Evolutionary conservation across 2,797 vertebrate genomes (phyloP).

Genomic region (Lithobates sylvaticus): DNA sequence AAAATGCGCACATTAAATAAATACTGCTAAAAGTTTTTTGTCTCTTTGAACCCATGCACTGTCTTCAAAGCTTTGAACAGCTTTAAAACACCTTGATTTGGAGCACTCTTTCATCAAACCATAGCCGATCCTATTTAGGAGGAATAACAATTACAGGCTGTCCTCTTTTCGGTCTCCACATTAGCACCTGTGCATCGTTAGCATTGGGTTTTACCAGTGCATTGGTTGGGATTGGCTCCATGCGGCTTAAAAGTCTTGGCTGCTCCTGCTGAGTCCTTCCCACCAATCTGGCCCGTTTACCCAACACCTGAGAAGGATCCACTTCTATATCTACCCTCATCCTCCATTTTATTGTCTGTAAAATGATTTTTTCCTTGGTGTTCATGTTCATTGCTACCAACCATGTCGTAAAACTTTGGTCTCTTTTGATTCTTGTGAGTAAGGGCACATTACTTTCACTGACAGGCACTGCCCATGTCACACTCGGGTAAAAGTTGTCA

Average conservation of each 20-base stretch:
- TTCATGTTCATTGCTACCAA: constrained; percentile 94
- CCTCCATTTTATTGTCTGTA: constrained; percentile 98
- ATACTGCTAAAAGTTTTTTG: constrained; percentile 35
- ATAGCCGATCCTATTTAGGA: constrained; percentile 83
- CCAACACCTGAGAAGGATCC: constrained; percentile 89
- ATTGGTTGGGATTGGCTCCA: constrained; percentile 94
- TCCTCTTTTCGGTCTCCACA: constrained; percentile 96
- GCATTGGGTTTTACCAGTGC: constrained; percentile 96
- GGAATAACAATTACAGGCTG: constrained; percentile 93
- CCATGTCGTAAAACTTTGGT: constrained; percentile 99
- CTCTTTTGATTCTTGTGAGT: constrained; percentile 94
- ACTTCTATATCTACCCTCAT: constrained; percentile 96
- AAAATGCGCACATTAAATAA: constrained; percentile 34
- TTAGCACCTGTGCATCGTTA: constrained; percentile 97
- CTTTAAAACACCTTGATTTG: constrained; percentile 8
- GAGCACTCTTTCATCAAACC: background rate
- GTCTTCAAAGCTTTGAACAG: constrained; percentile 29
- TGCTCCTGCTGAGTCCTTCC: constrained; percentile 95
- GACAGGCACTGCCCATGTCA: constrained; percentile 97
- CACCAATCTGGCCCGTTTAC: constrained; percentile 88
- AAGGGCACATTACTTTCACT: constrained; percentile 93
- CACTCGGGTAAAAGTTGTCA: constrained; percentile 98
- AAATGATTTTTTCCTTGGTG: constrained; percentile 92
- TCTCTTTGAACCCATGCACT: constrained; percentile 1
- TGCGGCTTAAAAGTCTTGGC: constrained; percentile 90